Evolutionary conservation across 2,797 vertebrate species (phyloP), one percentile per base, ranked within the genome.

Genomic region (Sternotherus odoratus): DNA sequence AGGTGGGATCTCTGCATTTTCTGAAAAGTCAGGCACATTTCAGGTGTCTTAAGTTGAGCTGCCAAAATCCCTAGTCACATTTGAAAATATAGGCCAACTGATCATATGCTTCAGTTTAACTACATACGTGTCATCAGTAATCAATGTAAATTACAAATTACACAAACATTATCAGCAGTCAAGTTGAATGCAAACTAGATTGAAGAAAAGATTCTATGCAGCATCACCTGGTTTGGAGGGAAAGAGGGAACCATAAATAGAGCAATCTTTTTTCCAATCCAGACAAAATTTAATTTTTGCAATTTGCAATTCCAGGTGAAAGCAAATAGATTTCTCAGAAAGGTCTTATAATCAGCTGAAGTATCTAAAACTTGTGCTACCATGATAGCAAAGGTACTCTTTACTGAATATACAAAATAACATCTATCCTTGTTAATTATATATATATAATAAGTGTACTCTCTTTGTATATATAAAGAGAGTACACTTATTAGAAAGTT

Each of bases 101-200:
- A 96, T 97, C 96, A 88, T 94, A 96, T 88, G 93, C 95, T 96
- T 96, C 96, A 95, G 82, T 96, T 96, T 86, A 97, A 94, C 89
- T 13, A 49, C 84, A 77, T 92, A 77, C 88, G 94, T 95, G 92
- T 96, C 96, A 97, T 95, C 94, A 96, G 91, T 91, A 96, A 97
- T 97, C 95, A 97, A 92, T 2, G 88, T 92, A 95, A 96, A 96
- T 95, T 95, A 94, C 92, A 96, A 97, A 96, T 96, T 96, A 97
- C 92, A 95, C 82, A 54, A 77, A 90, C 92, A 94, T 95, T 95
- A 96, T 96, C 87, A 94, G 89, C 80, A 94, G 78, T 30, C 75
- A 95, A 95, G 91, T 92, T 94, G 95, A 96, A 96, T 97, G 94
- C 39, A 96, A 96, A 96, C 95, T 94, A 95, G 94, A 63, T 50